Conservation (phyloP, 2,888 invertebrate genomes). For the Physocephala rufipes region DNA sequence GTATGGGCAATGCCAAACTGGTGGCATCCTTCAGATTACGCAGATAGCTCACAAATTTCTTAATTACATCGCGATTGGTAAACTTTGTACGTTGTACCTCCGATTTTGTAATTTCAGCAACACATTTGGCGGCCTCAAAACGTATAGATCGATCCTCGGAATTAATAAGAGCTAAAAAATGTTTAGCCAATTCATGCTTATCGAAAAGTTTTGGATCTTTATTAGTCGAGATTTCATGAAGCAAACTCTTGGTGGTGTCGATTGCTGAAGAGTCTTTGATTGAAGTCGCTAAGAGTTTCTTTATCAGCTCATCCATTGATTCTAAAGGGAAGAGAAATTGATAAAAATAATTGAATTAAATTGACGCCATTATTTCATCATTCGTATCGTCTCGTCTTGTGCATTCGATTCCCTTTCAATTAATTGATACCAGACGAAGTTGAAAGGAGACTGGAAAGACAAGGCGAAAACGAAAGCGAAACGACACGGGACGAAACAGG, state of each 20-base stretch:
- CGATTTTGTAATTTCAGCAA: slow-evolving; percentile 84
- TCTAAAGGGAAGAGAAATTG: slow-evolving; percentile 47
- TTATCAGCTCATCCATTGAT: slow-evolving; percentile 64
- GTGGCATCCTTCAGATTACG: slow-evolving; percentile 54
- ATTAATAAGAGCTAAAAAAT: slow-evolving; percentile 59
- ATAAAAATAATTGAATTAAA: neutral
- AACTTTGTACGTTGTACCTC: slow-evolving; percentile 78
- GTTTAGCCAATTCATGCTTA: slow-evolving; percentile 61
- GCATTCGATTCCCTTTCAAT: no score
- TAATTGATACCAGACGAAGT: no score
- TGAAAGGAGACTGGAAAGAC: no score
- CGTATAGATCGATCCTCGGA: slow-evolving; percentile 67
- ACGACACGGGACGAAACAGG: no score
- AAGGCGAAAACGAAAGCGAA: no score
- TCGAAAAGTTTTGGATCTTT: slow-evolving; percentile 64
- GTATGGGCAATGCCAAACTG: slow-evolving; percentile 71
- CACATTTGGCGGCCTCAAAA: slow-evolving; percentile 73
- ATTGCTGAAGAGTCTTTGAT: slow-evolving; percentile 46
- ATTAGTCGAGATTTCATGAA: slow-evolving; percentile 61
- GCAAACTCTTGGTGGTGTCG: slow-evolving; percentile 53
- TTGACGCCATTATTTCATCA: no score
- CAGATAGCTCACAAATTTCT: slow-evolving; percentile 70
- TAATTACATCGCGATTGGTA: slow-evolving; percentile 71
- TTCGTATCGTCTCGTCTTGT: no score
- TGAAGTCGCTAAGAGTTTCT: slow-evolving; percentile 60